Base-by-base conservation (phyloP, 2,113 vertebrate genomes). In the Zosterops lateralis region DNA sequence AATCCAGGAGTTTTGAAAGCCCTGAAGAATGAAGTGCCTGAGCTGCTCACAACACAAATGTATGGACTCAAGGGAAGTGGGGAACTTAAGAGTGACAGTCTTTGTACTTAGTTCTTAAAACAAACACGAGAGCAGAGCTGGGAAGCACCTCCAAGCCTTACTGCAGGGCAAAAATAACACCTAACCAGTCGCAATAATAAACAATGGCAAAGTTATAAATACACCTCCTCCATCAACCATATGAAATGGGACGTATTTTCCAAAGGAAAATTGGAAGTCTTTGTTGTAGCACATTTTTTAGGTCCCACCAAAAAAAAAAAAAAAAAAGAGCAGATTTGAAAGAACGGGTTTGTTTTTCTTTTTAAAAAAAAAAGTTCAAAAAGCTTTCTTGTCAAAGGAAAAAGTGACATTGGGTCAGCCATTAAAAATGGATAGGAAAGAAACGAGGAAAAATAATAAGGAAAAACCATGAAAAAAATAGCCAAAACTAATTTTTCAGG, bases 161-260 rank as follows among this genome's bases (percentile, higher is more conserved):
- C 80, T 95, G 77, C 38, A 73, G 81, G 92, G 84, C 89, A 93
- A 87, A 93, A 96, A 82, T 82, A 94, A 91, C 92, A 93, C 85
- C 92, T 92, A 85, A 10, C 26, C 70, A 60, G 72, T 75, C 1
- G 0, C 42, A 87, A 70, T 90, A 92, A 96, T 89, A 92, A 95
- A 89, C 66, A 75, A 79, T 84, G 77, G 53, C 8, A 4, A 68
- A 91, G 36, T 72, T 94, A 68, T 54, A 91, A 94, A 91, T 91
- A 61, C 8, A 73, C 20, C 64, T 87, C 42, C 70, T 87, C 29
- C 61, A 87, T 87, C 70, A 93, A 3, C 21, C 22, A 57, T 87
- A 54, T 21, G 57, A 82, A 89, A 45, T 26, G 19, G 61, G 53
- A 47, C 10, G 36, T 72, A 12, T 96, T 94, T 89, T 89, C 62